Conservation (phyloP, 2,888 invertebrate species). For the Caenorhabditis sp. region DNA sequence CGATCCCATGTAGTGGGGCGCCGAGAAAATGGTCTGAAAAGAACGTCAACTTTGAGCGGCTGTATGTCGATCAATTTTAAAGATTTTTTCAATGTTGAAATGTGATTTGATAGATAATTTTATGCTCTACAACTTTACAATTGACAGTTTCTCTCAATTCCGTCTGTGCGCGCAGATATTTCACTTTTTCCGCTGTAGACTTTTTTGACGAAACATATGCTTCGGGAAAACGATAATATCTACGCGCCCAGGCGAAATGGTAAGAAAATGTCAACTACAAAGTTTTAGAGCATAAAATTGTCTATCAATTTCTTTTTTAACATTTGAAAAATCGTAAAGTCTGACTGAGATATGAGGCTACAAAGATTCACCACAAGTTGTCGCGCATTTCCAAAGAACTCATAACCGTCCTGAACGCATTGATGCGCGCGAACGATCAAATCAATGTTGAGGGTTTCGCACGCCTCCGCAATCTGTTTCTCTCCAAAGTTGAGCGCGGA, state of each 20-base stretch:
- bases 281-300: too few species aligned
- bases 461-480: conserved; percentile 81
- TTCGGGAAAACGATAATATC: too few species aligned
- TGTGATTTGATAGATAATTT: neutral
- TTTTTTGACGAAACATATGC: too few species aligned
- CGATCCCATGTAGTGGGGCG: conserved; percentile 66
- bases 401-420: conserved; percentile 77
- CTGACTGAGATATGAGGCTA: neutral
- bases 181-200: too few species aligned
- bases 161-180: too few species aligned
- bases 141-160: too few species aligned
- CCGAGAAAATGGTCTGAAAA: conserved; percentile 66
- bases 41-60: too few species aligned
- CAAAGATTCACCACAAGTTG: conserved; percentile 42
- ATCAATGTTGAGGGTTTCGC: conserved; percentile 81
- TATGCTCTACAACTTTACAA: neutral
- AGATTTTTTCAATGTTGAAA: neutral
- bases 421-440: conserved; percentile 82
- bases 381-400: conserved; percentile 56
- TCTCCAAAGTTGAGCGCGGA: conserved; percentile 82
- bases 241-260: too few species aligned
- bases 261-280: too few species aligned
- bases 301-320: too few species aligned
- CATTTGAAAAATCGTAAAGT: too few species aligned
- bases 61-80: conserved; percentile 5